phyloP scores from a whole-genome alignment of 2,888 invertebrate genomes.

The Mesorhabditis spiculigera region DNA sequence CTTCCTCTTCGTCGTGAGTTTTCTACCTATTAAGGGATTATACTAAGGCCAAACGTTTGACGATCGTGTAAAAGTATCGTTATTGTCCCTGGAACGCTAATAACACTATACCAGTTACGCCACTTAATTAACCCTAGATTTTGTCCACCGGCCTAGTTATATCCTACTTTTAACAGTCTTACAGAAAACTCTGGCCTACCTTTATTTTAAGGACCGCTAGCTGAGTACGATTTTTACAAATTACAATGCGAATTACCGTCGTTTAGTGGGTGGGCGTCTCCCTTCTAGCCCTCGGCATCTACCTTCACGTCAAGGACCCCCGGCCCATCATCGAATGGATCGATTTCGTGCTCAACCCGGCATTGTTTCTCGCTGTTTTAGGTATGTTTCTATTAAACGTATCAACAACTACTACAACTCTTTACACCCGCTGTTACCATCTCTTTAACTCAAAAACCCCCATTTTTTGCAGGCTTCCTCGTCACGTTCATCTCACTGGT shows the following conservation, averaged over 20 bases:
- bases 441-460: background rate
- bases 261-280: constrained; percentile 54
- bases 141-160: no score
- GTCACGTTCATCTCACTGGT: constrained; percentile 47
- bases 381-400: constrained; percentile 11
- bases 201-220: no score
- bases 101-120: no score
- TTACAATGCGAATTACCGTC: background rate
- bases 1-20: constrained; percentile 54
- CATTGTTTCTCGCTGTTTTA: constrained; percentile 40
- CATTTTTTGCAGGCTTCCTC: constrained; percentile 30
- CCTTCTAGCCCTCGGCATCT: constrained; percentile 53
- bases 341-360: constrained; percentile 54
- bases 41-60: no score
- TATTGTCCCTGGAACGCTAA: no score
- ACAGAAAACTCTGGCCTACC: no score
- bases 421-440: background rate
- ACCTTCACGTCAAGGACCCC: constrained; percentile 55
- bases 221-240: no score
- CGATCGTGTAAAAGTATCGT: no score
- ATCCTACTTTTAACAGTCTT: no score
- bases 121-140: no score
- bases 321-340: constrained; percentile 42
- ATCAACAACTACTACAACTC: background rate
- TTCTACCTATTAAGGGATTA: constrained; percentile 14